Evolutionary conservation across 1,140 invertebrate genomes (phyloP).

Genomic region (Ceratosolen fusciceps): DNA sequence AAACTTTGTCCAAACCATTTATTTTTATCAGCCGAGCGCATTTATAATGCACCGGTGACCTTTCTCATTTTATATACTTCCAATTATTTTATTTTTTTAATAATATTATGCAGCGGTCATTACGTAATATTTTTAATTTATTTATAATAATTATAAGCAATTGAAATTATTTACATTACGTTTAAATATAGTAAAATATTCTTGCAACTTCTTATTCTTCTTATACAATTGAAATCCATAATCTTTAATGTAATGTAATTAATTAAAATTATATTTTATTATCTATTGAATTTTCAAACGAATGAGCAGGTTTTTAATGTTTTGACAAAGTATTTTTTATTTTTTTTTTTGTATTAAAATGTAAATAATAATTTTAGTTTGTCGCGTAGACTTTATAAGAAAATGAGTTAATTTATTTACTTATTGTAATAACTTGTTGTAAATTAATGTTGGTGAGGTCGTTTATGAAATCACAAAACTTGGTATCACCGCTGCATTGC

Average conservation of each 20-base stretch:
- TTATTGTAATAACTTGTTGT: not conserved
- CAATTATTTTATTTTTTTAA: not conserved
- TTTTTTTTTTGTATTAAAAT: no score
- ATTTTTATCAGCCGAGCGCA: not conserved
- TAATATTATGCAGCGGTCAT: not conserved
- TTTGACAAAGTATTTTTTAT: no score
- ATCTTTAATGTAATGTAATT: no score
- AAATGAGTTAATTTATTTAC: not conserved
- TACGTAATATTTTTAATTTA: not conserved
- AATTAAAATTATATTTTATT: no score
- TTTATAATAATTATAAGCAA: no score
- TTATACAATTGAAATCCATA: not conserved
- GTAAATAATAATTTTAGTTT: no score
- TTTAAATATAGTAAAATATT: not conserved
- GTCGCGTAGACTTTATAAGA: conserved; percentile 11
- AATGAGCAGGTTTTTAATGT: no score
- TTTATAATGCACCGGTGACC: conserved; percentile 33
- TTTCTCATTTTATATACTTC: not conserved
- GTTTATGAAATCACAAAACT: conserved; percentile 2
- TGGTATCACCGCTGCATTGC: not conserved
- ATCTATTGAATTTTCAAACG: no score
- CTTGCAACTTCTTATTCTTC: no score
- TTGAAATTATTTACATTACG: no score
- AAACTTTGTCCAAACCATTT: conserved; percentile 10
- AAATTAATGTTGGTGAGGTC: no score